Conservation (phyloP, 2,888 invertebrate genomes). For the Ophion costatus region DNA sequence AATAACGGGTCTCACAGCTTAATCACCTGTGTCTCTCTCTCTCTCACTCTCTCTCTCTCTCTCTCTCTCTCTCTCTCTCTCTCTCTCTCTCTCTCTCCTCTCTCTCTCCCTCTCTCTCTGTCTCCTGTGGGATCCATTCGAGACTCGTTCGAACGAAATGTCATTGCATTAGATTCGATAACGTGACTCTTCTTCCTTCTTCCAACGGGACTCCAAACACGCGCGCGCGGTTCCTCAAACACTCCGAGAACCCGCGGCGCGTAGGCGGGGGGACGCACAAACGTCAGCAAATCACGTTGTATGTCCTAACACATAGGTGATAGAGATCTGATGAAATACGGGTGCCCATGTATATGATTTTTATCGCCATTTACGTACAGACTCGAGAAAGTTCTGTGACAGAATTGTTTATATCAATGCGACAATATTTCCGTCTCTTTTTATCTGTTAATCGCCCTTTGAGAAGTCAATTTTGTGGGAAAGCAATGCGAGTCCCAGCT, state of each 20-base stretch:
- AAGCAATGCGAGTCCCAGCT: too few relatives aligned
- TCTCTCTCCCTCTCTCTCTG: too few relatives aligned
- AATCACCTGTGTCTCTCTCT: conserved; percentile 77
- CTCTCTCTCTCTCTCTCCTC: too few relatives aligned
- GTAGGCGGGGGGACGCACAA: neutral
- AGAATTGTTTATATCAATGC: neutral
- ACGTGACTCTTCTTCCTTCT: conserved; percentile 67
- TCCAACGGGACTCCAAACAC: conserved; percentile 30
- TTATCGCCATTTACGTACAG: too few relatives aligned
- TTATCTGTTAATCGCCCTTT: too few relatives aligned
- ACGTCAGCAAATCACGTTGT: neutral
- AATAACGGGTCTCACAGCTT: conserved; percentile 80
- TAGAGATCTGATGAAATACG: conserved; percentile 21
- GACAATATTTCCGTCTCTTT: too few relatives aligned
- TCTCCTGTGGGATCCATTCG: too few relatives aligned
- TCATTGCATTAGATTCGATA: conserved; percentile 82
- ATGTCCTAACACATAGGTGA: neutral
- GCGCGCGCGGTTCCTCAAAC: neutral
- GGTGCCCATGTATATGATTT: neutral
- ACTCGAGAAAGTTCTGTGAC: conserved; percentile 1
- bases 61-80: too few relatives aligned
- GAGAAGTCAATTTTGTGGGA: too few relatives aligned
- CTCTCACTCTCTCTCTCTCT: neutral
- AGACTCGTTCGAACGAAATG: conserved; percentile 78
- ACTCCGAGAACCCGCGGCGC: neutral